A percentile compares a stretch with the other conserved stretches of the same genome.
These are phyloP conservation scores for Synanthedon andrenaeformis DNA, from an alignment of 2,888 invertebrate genomes.

Conservation along the genomic window DNA sequence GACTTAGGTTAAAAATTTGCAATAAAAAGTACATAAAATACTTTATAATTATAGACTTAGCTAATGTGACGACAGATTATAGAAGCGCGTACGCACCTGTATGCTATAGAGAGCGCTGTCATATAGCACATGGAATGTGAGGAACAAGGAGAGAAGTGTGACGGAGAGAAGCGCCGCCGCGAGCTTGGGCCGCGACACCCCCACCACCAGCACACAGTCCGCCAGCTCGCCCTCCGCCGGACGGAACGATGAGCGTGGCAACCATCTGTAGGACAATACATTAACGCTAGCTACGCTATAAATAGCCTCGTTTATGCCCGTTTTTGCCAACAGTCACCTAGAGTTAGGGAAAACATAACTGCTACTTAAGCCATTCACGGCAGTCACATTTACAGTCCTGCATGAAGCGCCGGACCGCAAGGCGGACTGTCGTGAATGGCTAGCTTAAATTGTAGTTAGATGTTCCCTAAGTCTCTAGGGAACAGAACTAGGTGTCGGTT, in stretches of 20 bases:
- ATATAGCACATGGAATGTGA: conserved; percentile 87
- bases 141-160: conserved; percentile 83
- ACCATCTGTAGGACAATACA: conserved; percentile 73
- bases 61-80: no score
- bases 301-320: not conserved
- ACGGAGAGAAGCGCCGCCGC: conserved; percentile 84
- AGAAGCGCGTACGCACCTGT: conserved; percentile 49
- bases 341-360: no score
- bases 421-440: not conserved
- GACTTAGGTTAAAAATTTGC: no score
- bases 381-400: no score
- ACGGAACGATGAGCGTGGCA: conserved; percentile 84
- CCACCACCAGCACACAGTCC: conserved; percentile 87
- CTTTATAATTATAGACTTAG: no score
- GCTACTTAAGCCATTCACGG: no score
- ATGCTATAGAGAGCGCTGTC: conserved; percentile 87
- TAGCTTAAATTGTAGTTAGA: not conserved
- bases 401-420: no score
- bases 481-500: no score
- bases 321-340: not conserved
- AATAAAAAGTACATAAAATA: no score
- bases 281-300: conserved; percentile 2
- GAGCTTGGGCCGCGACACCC: conserved; percentile 86
- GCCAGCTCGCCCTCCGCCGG: conserved; percentile 86
- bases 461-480: no score